Evolutionary conservation across 2,113 vertebrate genomes (phyloP), one percentile per base, ranked within the genome.

Genomic region (Rhinogobius similis): DNA sequence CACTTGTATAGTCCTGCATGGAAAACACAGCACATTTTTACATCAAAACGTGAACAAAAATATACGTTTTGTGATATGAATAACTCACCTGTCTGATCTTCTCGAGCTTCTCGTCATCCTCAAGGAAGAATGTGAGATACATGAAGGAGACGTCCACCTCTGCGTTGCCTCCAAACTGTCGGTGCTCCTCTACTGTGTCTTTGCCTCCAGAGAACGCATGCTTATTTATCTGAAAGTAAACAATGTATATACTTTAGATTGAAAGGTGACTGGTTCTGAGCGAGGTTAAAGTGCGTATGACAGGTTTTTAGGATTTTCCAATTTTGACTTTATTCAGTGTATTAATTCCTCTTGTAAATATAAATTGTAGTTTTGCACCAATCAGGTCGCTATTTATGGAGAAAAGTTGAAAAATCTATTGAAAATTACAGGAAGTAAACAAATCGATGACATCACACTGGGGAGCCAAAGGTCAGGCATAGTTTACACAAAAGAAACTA

Each of bases 101-200:
- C 77, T 97, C 95, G 0, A 99, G 91, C 84, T 87, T 90, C 71
- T 97, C 95, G 4, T 99, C 97, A 26, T 98, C 96, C 56, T 99
- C 97, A 1, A 99, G 91, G 92, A 99, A 99, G 93, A 99, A 99
- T 16, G 94, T 97, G 87, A 99, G 86, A 78, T 99, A 99, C 96
- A 99, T 98, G 76, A 96, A 96, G 29, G 96, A 96, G 50, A 99
- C 98, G 0, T 99, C 98, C 5, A 99, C 94, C 0, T 98, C 96
- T 32, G 96, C 93, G 85, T 97, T 97, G 20, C 98, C 98, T 2
- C 97, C 97, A 0, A 94, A 84, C 85, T 94, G 86, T 76, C 95
- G 90, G 93, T 99, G 98, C 75, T 99, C 97, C 32, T 99, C 98
- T 7, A 97, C 56, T 0, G 98, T 99, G 86, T 98, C 98, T 85